Base-by-base conservation (phyloP, 2,888 invertebrate species). In the Agrotis puta region DNA sequence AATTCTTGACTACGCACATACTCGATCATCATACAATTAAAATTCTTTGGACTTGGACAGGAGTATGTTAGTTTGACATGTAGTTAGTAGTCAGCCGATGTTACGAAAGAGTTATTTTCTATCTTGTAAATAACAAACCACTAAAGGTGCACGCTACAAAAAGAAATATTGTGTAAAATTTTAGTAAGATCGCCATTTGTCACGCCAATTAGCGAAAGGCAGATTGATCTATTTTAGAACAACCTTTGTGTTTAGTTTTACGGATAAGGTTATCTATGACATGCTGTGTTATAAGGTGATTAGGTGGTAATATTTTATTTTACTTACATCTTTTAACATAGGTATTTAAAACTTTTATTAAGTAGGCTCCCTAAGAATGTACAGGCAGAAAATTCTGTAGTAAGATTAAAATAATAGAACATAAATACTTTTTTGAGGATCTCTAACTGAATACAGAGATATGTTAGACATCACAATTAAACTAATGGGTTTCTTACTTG, bases 221-320 rank as follows among this genome's bases (percentile, higher is more conserved):
- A 69, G 50, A 63, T 67, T 58, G 63, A 53, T 70, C 72, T 84
- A 82, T 85, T 85, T 85, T 85, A 67, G 73, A 77, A 64, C 18
- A 48, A 51, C 56, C 63, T 74, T 77, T 73, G 69, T 65, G 45
- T 33, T 54, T 50, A 58, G 33, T 77, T 67, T 64, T 64, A 68
- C 16, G 51, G 56, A 65, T 22, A 45, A n/a, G n/a, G 39, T 62
- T 65, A 76, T 76, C 65, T 70, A 39, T 33, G 56, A n/a, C 14
- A 43, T 24, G 13, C 33, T 67, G 0, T 24, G 0, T 27, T 53
- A 63, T 20, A 13, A 2, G 5, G 47, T 47, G 2, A 18, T 13
- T 6, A 7, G 14, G 13, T 24, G 3, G n/a, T 39, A 22, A 24
- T n/a, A 24, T 56, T 20, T 20, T 24, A 56, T 47, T 22, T 33